Evolutionary conservation across 2,797 vertebrate genomes (phyloP).

Genomic region (Hydrocynus forskahlii): DNA sequence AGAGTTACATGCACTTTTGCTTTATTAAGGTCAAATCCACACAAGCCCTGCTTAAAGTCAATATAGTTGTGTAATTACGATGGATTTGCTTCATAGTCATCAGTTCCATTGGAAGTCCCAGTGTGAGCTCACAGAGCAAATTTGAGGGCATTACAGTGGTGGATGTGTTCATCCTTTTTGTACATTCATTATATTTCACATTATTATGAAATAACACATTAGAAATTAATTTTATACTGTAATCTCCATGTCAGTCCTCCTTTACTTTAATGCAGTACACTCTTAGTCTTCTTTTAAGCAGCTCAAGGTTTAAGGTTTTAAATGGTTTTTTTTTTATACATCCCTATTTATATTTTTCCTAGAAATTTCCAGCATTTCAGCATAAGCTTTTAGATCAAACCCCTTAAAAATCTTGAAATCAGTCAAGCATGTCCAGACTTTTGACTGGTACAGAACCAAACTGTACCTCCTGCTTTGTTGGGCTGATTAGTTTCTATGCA

Average conservation of each 20-base stretch:
- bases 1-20: neutral
- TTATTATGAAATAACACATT: too few species aligned
- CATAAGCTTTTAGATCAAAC: too few species aligned
- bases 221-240: too few species aligned
- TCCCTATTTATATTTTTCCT: too few species aligned
- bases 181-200: neutral
- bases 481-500: neutral
- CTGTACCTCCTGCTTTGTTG: neutral
- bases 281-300: too few species aligned
- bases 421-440: neutral
- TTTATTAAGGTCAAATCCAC: conserved; percentile 15
- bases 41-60: neutral
- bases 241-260: too few species aligned
- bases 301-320: too few species aligned
- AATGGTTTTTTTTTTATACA: too few species aligned
- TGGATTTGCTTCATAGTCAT: neutral
- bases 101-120: neutral
- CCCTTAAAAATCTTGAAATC: too few species aligned
- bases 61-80: conserved; percentile 18
- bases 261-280: too few species aligned
- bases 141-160: neutral
- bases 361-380: too few species aligned
- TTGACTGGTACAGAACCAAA: neutral
- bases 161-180: neutral
- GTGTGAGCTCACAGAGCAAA: neutral